Percentiles rank a stretch among this genome's conserved stretches.
Conservation (phyloP, 2,797 vertebrate genomes). For the Micromesistius poutassou region DNA sequence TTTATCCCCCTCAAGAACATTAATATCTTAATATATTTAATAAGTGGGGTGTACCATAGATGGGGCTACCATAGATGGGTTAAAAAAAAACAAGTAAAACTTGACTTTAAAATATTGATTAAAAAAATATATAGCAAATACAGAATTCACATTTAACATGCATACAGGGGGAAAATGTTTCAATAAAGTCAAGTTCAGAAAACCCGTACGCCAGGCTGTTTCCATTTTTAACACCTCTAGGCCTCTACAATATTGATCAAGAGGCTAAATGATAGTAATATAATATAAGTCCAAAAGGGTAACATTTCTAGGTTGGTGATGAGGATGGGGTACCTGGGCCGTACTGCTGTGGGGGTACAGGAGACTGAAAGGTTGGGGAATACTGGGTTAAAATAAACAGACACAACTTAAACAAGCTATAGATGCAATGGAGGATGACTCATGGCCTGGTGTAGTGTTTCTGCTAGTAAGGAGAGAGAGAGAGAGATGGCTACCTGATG, state of each 20-base stretch:
- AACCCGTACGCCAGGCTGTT: neutral
- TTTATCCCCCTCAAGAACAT: neutral
- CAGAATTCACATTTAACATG: neutral
- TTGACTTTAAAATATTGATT: neutral
- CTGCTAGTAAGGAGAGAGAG: neutral
- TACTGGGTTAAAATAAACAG: neutral
- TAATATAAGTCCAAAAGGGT: neutral
- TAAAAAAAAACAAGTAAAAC: neutral
- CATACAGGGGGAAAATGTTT: neutral
- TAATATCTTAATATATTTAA: neutral
- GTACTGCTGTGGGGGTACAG: neutral
- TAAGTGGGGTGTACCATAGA: neutral
- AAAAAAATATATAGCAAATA: neutral
- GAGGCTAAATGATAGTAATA: neutral
- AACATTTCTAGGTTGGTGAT: neutral
- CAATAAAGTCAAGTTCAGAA: neutral
- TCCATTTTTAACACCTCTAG: neutral
- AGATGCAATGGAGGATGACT: neutral
- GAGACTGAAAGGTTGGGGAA: neutral
- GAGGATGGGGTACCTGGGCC: neutral
- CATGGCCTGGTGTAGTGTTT: neutral
- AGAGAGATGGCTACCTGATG: neutral
- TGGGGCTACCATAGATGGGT: neutral
- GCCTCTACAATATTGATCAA: too few species aligned
- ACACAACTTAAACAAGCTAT: neutral